Conservation (phyloP, 2,888 invertebrate genomes). For the Deladenus siricidicola region DNA sequence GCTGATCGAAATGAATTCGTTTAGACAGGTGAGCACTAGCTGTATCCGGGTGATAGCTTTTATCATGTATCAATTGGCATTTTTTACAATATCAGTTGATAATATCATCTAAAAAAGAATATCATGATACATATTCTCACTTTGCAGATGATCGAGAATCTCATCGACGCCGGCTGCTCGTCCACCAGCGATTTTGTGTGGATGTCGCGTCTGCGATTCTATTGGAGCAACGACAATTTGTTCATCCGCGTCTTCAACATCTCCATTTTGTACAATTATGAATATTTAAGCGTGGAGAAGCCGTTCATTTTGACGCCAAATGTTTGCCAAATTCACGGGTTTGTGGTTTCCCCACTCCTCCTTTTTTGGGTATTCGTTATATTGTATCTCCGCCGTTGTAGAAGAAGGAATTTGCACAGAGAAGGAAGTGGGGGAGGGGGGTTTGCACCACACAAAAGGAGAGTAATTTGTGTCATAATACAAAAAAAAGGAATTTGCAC, state of each 20-base stretch:
- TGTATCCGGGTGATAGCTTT: too few relatives aligned
- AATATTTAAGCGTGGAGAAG: constrained; percentile 16
- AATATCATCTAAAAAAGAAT: too few relatives aligned
- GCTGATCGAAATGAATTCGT: constrained; percentile 15
- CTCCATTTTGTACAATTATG: constrained; percentile 26
- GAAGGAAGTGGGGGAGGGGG: too few relatives aligned
- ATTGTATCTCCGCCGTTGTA: too few relatives aligned
- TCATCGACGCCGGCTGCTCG: constrained; percentile 1
- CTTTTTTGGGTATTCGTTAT: too few relatives aligned
- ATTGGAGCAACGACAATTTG: constrained; percentile 35
- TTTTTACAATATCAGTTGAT: too few relatives aligned
- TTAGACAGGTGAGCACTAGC: background rate
- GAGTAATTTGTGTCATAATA: too few relatives aligned
- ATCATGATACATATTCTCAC: too few relatives aligned
- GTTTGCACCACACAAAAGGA: too few relatives aligned
- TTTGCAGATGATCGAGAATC: constrained; percentile 2
- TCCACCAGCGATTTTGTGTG: constrained; percentile 13
- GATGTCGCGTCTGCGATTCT: constrained; percentile 22
- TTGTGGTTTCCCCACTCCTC: background rate
- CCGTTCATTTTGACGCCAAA: constrained; percentile 25
- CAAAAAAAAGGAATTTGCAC: too few relatives aligned
- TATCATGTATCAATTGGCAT: too few relatives aligned
- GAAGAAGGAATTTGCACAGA: too few relatives aligned
- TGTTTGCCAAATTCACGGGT: constrained; percentile 19
- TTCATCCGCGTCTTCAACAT: constrained; percentile 28